Evolutionary conservation across 2,797 vertebrate species (phyloP).

Genomic region (Cottoperca gobio): DNA sequence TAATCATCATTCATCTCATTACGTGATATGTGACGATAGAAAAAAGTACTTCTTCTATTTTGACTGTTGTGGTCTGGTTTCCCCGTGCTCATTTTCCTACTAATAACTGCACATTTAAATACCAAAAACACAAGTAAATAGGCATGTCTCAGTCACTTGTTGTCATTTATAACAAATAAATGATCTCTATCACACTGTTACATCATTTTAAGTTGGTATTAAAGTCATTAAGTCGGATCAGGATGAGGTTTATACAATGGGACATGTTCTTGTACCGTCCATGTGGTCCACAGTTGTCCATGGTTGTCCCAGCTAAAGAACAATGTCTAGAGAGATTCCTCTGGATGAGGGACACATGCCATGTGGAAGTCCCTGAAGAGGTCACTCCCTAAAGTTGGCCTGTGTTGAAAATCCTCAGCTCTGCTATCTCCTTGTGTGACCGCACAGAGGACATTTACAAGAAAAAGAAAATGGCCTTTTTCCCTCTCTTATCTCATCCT

Average conservation of each 20-base stretch:
- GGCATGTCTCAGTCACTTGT: not conserved
- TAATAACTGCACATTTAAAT: not conserved
- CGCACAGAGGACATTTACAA: constrained; percentile 74
- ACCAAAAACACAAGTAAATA: not conserved
- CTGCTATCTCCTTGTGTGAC: constrained; percentile 58
- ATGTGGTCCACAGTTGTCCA: constrained; percentile 44
- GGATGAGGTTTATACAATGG: no score
- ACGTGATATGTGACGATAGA: not conserved
- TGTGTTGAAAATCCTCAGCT: constrained; percentile 60
- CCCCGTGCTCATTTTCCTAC: not conserved
- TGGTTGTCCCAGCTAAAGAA: constrained; percentile 57
- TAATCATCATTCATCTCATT: not conserved
- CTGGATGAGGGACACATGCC: constrained; percentile 74
- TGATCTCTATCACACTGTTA: not conserved
- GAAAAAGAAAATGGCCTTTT: constrained; percentile 74
- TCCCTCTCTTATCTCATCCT: constrained; percentile 70
- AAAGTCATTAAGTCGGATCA: constrained; percentile 32
- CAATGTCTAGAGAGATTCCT: constrained; percentile 54
- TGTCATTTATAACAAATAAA: constrained; percentile 2
- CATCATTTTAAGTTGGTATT: not conserved
- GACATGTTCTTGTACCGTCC: constrained; percentile 25
- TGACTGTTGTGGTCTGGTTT: not conserved
- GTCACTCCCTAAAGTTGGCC: constrained; percentile 78
- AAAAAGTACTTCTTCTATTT: not conserved
- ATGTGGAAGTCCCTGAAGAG: constrained; percentile 72